Evolutionary conservation across 2,888 invertebrate genomes (phyloP).

Genomic region (Ochlodes sylvanus): DNA sequence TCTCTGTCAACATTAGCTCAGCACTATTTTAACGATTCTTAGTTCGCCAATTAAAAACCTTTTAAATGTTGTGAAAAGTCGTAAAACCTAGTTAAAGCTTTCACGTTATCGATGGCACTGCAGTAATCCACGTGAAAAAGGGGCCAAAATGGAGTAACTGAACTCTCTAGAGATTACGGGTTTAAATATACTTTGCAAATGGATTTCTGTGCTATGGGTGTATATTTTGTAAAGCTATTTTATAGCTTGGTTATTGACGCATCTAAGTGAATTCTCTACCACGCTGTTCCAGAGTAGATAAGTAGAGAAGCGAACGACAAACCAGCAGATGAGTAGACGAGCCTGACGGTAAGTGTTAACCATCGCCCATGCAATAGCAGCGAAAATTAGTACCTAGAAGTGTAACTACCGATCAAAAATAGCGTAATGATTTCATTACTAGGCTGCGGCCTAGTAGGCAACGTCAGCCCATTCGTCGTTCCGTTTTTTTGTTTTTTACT

Average conservation of each 20-base stretch:
- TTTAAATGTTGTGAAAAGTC: constrained; percentile 25
- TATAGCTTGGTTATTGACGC: background rate
- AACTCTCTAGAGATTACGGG: constrained; percentile 10
- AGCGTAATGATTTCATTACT: no score
- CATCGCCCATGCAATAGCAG: no score
- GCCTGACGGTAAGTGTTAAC: no score
- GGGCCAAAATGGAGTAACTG: constrained; percentile 8
- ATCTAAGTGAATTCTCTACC: no score
- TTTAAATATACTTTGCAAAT: constrained; percentile 10
- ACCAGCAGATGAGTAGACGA: no score
- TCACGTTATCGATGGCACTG: constrained; percentile 31
- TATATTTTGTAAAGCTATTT: background rate
- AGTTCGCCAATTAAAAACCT: constrained; percentile 26
- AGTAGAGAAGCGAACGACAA: no score
- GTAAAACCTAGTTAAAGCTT: constrained; percentile 20
- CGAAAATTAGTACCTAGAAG: no score
- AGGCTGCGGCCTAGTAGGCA: no score
- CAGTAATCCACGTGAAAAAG: constrained; percentile 32
- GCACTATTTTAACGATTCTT: constrained; percentile 18
- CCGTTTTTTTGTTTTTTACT: no score
- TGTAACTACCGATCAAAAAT: no score
- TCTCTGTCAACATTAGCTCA: constrained; percentile 12
- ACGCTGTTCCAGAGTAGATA: no score
- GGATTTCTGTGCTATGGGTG: background rate
- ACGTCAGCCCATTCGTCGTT: no score